Evolutionary conservation across 1,140 invertebrate species (phyloP).

Genomic region (Amyelois transitella): DNA sequence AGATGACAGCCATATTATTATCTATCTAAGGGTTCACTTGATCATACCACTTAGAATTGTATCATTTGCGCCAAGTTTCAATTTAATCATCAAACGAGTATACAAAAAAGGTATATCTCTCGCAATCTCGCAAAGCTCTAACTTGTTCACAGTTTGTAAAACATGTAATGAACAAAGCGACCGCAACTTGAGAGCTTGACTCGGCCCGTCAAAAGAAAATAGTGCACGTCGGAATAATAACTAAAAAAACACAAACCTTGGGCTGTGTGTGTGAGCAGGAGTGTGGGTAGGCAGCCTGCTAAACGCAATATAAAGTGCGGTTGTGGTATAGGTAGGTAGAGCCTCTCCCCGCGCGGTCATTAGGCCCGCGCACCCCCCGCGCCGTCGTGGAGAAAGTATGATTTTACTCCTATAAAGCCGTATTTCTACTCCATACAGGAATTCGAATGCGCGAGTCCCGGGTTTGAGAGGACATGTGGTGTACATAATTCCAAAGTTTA

Average conservation of each 20-base stretch:
- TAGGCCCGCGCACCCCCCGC: constrained; percentile 53
- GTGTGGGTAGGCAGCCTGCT: constrained; percentile 63
- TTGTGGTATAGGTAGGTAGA: constrained; percentile 56
- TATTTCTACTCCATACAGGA: constrained; percentile 73
- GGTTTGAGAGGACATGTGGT: constrained; percentile 66
- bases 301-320: constrained; percentile 72
- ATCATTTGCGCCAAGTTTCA: too few relatives aligned
- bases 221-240: constrained; percentile 61
- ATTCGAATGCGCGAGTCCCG: constrained; percentile 69
- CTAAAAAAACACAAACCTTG: constrained; percentile 51
- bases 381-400: constrained; percentile 66
- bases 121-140: constrained; percentile 6
- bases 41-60: too few relatives aligned
- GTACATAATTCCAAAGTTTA: constrained; percentile 65
- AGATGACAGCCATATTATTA: too few relatives aligned
- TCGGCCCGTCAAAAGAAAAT: constrained; percentile 55
- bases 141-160: not conserved
- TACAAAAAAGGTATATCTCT: not conserved
- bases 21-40: too few relatives aligned
- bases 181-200: constrained; percentile 5
- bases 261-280: constrained; percentile 43
- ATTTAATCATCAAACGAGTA: not conserved
- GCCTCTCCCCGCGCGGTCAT: constrained; percentile 68
- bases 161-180: constrained; percentile 7
- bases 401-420: constrained; percentile 73